phyloP scores from a whole-genome alignment of 2,797 vertebrate genomes.

The Knipowitschia caucasica region DNA sequence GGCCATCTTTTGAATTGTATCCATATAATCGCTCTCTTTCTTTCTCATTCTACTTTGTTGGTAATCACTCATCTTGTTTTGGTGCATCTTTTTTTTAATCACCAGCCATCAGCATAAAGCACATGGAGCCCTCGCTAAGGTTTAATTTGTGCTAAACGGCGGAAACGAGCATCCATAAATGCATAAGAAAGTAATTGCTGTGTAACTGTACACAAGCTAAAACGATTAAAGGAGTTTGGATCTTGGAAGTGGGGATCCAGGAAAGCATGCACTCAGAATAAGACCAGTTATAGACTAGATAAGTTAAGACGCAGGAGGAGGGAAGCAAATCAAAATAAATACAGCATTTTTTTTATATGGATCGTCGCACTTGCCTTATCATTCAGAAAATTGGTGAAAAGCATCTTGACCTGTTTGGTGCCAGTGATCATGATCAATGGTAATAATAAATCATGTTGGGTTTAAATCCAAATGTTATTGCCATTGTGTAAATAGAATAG shows the following conservation, averaged over 20 bases:
- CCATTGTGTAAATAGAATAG: conserved; percentile 3
- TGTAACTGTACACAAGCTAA: no score
- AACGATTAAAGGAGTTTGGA: no score
- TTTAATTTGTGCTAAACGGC: conserved; percentile 45
- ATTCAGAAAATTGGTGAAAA: no score
- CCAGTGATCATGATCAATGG: no score
- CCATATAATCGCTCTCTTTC: neutral
- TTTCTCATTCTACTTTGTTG: neutral
- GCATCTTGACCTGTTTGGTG: no score
- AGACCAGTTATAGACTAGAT: no score
- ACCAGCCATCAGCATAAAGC: conserved; percentile 23
- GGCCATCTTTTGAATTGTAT: neutral
- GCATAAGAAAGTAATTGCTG: conserved; percentile 39
- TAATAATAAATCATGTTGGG: conserved; percentile 4
- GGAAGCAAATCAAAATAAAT: no score
- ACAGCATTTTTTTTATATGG: no score
- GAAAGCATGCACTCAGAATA: no score
- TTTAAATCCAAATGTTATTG: conserved; percentile 7
- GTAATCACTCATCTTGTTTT: conserved; percentile 29
- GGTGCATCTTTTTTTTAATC: conserved; percentile 51
- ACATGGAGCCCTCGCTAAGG: conserved; percentile 21
- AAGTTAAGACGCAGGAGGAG: no score
- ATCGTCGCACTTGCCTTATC: no score
- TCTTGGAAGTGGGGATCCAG: no score
- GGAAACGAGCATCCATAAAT: conserved; percentile 44